A percentile compares a stretch with the other conserved stretches of the same genome.
Evolutionary conservation across 2,888 invertebrate species (phyloP).

Genomic region (Drosophila robusta): DNA sequence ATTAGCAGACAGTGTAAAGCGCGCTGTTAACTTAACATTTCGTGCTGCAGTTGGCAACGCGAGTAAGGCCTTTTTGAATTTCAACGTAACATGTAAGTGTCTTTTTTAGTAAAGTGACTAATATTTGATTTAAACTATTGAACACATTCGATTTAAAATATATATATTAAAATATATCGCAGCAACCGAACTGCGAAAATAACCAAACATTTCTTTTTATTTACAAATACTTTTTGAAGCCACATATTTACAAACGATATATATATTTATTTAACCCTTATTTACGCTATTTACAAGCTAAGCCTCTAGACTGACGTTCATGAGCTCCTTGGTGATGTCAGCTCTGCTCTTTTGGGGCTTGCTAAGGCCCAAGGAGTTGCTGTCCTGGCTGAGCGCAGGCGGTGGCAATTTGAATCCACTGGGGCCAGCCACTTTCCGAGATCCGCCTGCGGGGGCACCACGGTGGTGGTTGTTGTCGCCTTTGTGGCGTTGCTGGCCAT

Average conservation of each 20-base stretch:
- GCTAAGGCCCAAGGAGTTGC: constrained; percentile 34
- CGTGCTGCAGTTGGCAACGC: neutral
- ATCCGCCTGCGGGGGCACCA: constrained; percentile 21
- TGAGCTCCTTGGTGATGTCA: constrained; percentile 87
- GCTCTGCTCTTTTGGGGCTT: constrained; percentile 83
- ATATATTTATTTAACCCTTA: neutral
- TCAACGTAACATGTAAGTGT: neutral
- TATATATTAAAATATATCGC: neutral
- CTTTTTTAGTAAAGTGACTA: constrained; percentile 15
- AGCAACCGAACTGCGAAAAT: neutral
- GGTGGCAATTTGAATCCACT: constrained; percentile 61
- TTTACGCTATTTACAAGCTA: constrained; percentile 37
- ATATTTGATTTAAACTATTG: neutral
- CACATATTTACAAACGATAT: neutral
- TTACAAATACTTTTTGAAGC: constrained; percentile 18
- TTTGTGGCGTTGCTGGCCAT: constrained; percentile 70
- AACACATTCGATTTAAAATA: neutral
- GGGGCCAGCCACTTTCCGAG: constrained; percentile 40
- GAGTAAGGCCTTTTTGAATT: neutral
- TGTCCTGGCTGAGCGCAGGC: constrained; percentile 51
- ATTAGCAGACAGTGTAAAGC: neutral
- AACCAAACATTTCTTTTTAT: constrained; percentile 14
- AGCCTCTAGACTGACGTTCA: constrained; percentile 86
- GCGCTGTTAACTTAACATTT: constrained; percentile 8
- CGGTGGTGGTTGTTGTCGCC: constrained; percentile 24